Evolutionary conservation across 1,140 invertebrate genomes (phyloP).

Genomic region (Battus philenor): DNA sequence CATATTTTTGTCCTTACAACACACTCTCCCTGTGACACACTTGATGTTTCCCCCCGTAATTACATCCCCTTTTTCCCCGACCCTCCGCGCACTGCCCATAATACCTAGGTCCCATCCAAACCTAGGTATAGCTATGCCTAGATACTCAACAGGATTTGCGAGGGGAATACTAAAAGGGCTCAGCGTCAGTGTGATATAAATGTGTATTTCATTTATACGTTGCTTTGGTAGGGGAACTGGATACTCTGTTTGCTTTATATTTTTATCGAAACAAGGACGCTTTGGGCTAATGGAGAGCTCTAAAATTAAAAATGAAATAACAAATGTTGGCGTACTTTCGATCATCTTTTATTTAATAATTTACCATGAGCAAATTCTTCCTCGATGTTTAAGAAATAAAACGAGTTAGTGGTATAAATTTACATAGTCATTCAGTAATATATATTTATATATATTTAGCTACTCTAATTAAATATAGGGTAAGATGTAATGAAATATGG

Average conservation of each 20-base stretch:
- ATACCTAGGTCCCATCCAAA: constrained; percentile 53
- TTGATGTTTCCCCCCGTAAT: constrained; percentile 70
- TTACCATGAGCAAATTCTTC: no score
- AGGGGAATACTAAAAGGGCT: constrained; percentile 68
- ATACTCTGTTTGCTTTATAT: constrained; percentile 40
- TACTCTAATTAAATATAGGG: no score
- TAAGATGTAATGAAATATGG: no score
- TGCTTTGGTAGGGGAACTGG: constrained; percentile 36
- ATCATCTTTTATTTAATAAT: no score
- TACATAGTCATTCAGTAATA: no score
- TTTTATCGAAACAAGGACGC: constrained; percentile 38
- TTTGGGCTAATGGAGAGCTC: constrained; percentile 5
- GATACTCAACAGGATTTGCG: constrained; percentile 58
- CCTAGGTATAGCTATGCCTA: constrained; percentile 60
- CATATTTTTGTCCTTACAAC: constrained; percentile 69
- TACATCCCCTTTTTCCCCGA: constrained; percentile 55
- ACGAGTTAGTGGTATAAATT: no score
- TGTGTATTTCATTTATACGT: constrained; percentile 55
- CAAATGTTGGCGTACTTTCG: no score
- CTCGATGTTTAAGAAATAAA: no score
- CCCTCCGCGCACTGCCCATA: constrained; percentile 38
- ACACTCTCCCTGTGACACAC: constrained; percentile 72
- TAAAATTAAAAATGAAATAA: constrained; percentile 9
- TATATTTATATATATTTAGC: no score
- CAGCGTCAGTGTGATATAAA: constrained; percentile 59